Conservation (phyloP, 2,113 vertebrate genomes). For the Tragelaphus buxtoni region DNA sequence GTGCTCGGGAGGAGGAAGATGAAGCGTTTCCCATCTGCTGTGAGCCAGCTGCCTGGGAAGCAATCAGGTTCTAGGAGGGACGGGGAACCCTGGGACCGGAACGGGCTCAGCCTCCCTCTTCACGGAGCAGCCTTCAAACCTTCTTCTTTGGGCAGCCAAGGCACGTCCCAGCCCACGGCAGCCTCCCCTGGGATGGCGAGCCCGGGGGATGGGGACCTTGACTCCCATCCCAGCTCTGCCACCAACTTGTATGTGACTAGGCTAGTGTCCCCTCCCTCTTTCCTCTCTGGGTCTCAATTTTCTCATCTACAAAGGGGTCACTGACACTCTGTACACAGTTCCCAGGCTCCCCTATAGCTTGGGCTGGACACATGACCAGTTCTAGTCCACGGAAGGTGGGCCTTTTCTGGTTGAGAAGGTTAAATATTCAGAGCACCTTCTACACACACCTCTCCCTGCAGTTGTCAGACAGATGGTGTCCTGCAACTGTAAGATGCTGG, state of each 20-base stretch:
- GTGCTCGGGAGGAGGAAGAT: neutral
- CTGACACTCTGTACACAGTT: neutral
- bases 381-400: no score
- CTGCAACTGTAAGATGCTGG: neutral
- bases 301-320: neutral
- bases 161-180: accelerated
- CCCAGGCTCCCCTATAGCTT: neutral
- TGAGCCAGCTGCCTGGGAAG: neutral
- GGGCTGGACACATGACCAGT: no score
- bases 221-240: neutral
- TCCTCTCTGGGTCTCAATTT: neutral
- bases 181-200: neutral
- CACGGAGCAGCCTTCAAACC: neutral
- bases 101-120: neutral
- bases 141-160: neutral
- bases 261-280: neutral
- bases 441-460: neutral
- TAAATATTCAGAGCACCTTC: neutral
- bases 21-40: neutral
- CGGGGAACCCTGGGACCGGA: no score
- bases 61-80: neutral
- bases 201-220: neutral
- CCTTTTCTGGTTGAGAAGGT: neutral
- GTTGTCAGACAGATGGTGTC: accelerated
- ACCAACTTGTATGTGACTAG: neutral